phyloP scores from a whole-genome alignment of 2,113 vertebrate species.

The Felis chaus region DNA sequence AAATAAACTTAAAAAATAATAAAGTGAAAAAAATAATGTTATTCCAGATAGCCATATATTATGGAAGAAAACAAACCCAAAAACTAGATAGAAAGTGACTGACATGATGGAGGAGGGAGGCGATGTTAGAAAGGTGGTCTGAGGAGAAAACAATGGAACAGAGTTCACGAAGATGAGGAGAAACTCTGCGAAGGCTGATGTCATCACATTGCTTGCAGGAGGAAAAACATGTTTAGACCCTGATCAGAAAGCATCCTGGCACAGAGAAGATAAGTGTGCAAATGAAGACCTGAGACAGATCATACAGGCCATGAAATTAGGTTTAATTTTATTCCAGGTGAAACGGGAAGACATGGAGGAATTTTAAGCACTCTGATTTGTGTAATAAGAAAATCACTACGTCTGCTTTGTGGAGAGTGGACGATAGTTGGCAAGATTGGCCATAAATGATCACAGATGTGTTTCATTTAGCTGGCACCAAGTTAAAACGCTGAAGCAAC shows the following conservation, averaged over 20 bases:
- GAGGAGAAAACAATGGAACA: not conserved
- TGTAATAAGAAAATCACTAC: not conserved
- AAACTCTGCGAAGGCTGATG: not conserved
- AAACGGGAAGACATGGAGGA: not conserved
- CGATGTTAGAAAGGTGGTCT: not conserved
- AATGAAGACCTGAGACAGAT: not conserved
- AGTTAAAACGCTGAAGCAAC: conserved; percentile 19
- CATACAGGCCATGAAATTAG: not conserved
- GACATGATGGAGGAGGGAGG: fast-evolving
- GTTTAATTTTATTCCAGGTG: not conserved
- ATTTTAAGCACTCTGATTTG: not conserved
- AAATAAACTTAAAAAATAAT: too few species aligned
- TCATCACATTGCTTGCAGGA: not conserved
- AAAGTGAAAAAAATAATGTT: not conserved
- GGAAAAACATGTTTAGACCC: not conserved
- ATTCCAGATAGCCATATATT: not conserved
- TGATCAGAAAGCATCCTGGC: not conserved
- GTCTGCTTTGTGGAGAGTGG: not conserved
- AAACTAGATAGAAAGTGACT: not conserved
- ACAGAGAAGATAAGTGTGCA: not conserved
- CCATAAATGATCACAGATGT: not conserved
- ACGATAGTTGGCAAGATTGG: not conserved
- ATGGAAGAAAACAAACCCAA: not conserved
- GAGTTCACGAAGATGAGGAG: not conserved
- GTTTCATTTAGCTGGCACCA: not conserved